phyloP scores from a whole-genome alignment of 2,797 vertebrate species.

The Diglossa cyanea region DNA sequence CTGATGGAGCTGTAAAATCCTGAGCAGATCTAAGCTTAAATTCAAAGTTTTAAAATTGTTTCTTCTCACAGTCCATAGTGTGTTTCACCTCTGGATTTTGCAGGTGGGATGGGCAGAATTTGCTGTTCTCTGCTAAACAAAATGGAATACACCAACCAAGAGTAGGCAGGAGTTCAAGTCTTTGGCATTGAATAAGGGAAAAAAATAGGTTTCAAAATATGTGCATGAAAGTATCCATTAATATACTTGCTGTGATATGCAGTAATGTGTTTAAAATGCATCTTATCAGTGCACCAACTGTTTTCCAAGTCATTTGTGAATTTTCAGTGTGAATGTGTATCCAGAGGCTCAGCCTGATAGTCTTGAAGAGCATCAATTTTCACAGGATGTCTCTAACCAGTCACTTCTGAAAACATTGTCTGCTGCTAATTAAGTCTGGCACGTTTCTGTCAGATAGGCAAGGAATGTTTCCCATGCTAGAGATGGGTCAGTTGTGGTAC shows the following conservation, averaged over 20 bases:
- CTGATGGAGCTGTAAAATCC: slow-evolving; percentile 26
- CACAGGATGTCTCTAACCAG: slow-evolving; percentile 21
- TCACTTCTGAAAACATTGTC: slow-evolving; percentile 9
- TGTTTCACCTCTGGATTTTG: not conserved
- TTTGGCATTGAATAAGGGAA: not conserved
- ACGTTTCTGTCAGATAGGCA: slow-evolving; percentile 11
- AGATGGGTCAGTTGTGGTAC: not conserved
- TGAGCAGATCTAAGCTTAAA: slow-evolving; percentile 14
- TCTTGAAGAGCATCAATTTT: not conserved
- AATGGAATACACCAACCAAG: not conserved
- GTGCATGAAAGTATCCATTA: not conserved
- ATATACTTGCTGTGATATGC: not conserved
- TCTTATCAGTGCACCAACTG: not conserved
- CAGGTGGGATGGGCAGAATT: not conserved
- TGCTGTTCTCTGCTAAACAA: not conserved
- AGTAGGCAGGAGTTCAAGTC: not conserved
- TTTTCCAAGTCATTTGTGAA: slow-evolving; percentile 10
- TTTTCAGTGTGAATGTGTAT: not conserved
- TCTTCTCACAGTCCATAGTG: not conserved
- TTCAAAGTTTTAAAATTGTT: not conserved
- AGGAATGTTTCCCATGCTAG: not conserved
- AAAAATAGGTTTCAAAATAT: not conserved
- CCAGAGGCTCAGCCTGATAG: slow-evolving; percentile 26
- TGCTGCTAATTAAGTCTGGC: slow-evolving; percentile 40
- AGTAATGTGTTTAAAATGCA: not conserved